These are phyloP conservation scores for Magallana gigas DNA, from an alignment of 1,140 invertebrate genomes.

Conservation along the genomic window DNA sequence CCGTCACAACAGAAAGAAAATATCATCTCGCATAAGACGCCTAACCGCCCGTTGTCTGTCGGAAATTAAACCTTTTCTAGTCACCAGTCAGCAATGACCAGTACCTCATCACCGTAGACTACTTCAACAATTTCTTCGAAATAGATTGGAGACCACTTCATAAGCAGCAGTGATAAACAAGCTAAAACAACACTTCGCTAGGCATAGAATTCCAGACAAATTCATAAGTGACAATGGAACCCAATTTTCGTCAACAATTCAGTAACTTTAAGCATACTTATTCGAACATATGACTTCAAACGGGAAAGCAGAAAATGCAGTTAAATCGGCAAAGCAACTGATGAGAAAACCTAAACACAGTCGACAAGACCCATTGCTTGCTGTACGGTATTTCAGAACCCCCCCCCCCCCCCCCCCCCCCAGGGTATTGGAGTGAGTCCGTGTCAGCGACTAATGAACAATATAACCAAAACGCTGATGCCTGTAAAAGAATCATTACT, in stretches of 20 bases:
- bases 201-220: conserved; percentile 59
- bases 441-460: too few relatives aligned
- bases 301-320: conserved; percentile 61
- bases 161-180: conserved; percentile 30
- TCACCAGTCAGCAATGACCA: conserved; percentile 33
- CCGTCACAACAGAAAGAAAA: conserved; percentile 46
- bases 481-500: too few relatives aligned
- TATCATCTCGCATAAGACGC: conserved; percentile 50
- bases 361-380: too few relatives aligned
- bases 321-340: too few relatives aligned
- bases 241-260: conserved; percentile 76
- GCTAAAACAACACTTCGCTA: conserved; percentile 50
- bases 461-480: too few relatives aligned
- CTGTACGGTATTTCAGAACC: too few relatives aligned
- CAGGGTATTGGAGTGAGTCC: too few relatives aligned
- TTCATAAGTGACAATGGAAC: conserved; percentile 75
- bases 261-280: conserved; percentile 74
- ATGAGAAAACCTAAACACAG: too few relatives aligned
- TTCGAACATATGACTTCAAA: conserved; percentile 74
- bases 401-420: too few relatives aligned
- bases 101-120: conserved; percentile 52
- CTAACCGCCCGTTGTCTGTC: conserved; percentile 58
- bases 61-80: conserved; percentile 64
- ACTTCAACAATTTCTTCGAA: conserved; percentile 48
- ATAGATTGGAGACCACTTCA: conserved; percentile 9